Evolutionary conservation across 2,113 vertebrate genomes (phyloP).

Genomic region (Rhynchomys soricoides): DNA sequence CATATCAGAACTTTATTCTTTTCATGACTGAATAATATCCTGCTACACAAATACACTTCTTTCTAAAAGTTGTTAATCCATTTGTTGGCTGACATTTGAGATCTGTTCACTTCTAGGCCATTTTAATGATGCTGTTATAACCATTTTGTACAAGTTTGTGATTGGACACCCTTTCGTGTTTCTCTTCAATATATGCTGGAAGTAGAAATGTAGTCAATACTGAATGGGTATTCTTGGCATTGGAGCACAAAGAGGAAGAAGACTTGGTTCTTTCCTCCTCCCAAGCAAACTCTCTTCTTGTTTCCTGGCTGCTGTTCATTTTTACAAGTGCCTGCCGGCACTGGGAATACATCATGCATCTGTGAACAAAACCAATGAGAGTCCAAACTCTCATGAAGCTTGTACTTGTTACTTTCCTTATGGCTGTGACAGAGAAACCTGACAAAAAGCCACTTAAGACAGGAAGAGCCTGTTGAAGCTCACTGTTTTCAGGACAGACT

Average conservation of each 20-base stretch:
- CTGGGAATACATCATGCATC: not conserved
- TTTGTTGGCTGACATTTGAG: not conserved
- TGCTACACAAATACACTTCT: not conserved
- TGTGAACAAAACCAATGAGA: not conserved
- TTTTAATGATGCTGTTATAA: not conserved
- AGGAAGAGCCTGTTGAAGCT: not conserved
- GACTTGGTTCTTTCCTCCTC: not conserved
- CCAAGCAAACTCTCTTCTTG: not conserved
- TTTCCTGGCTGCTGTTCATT: not conserved
- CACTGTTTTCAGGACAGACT: not conserved
- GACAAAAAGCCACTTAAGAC: not conserved
- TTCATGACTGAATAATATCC: not conserved
- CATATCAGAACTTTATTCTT: not conserved
- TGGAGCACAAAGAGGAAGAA: not conserved
- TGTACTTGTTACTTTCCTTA: not conserved
- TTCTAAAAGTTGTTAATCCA: not conserved
- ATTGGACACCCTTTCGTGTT: not conserved
- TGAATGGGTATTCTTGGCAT: not conserved
- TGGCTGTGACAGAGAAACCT: not conserved
- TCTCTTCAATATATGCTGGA: not conserved
- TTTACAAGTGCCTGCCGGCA: not conserved
- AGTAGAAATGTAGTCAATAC: not conserved
- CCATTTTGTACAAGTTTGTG: not conserved
- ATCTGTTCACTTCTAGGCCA: not conserved
- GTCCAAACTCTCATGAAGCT: not conserved